Evolutionary conservation across 2,797 vertebrate genomes (phyloP), one percentile per base, ranked within the genome.

Genomic region (Micrastur ruficollis): DNA sequence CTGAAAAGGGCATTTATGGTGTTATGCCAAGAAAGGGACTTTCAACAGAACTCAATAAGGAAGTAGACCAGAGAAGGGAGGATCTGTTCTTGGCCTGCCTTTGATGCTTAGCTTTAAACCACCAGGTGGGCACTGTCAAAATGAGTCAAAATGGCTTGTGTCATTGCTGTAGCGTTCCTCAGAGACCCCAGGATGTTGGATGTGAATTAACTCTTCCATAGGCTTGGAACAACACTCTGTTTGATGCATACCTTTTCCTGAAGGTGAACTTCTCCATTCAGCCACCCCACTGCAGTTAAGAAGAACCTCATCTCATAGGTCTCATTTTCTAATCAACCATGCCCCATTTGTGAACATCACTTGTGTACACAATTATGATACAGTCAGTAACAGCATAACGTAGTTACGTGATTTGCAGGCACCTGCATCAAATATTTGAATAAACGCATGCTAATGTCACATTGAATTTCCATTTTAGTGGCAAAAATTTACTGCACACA

Each of bases 291-390:
- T 88, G 49, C 80, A 74, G 68, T 86, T 83, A 83, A 56, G 46
- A 85, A 67, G 89, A 62, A 84, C 90, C 27, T 87, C 52, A 61
- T 91, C 78, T 95, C 65, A 32, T 6, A 83, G 72, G 75, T 70
- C 80, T 95, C 85, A 85, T 95, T 95, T 97, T 86, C 89, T 95
- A 94, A 92, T 94, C 91, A 95, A 36, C 81, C 26, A 13, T 70
- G 67, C 74, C 90, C 50, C 91, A 66, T 89, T 91, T 93, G 67
- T 92, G 92, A 94, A 71, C 80, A 67, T 85, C 89, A 76, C 84
- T 93, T 91, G 78, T 87, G 89, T 92, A 93, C 92, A 92, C 81
- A 91, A 72, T 93, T 96, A 87, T 14, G 47, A 78, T 71, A 85
- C 72, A 95, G 86, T 55, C 71, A 73, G 94, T 89, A 87, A 63